Base-by-base conservation (phyloP, 1,140 invertebrate genomes). In the Brachionus rotundiformis region DNA sequence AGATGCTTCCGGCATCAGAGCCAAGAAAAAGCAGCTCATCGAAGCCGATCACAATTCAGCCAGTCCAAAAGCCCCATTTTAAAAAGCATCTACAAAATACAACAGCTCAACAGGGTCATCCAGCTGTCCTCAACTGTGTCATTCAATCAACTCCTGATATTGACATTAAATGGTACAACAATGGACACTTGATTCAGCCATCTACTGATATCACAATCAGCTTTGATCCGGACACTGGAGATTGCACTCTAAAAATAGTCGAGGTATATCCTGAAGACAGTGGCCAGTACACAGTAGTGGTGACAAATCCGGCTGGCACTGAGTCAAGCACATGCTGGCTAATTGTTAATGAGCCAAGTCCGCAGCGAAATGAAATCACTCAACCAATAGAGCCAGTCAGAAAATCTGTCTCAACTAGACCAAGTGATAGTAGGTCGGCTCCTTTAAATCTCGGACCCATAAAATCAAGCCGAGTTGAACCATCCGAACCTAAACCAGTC, bases 1-100 rank as follows among this genome's bases (percentile, higher is more conserved):
- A 59, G 59, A 79, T 79, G 76, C 25, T 79, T 10, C 76, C 76
- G 19, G 47, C 47, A 16, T 59, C 76, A 19, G 16, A 79, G 36
- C 76, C 76, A 39, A 54, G 76, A 25, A 23, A 47, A 11, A 59
- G 33, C 25, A 79, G 76, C 68, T 31, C 36, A 8, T 79, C 76
- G n/a, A 54, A 79, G n/a, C 76, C 76, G 7, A 79, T 79, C 25
- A 39, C 76, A 59, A 79, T 79, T 16, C 29, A 36, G 33, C 76
- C 76, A 39, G 16, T 79, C 3, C 76, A 79, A 79, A 54, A 41
- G 36, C 76, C 76, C 47, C 47, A 63, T 41, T 79, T 79, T 39
- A 54, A 33, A 39, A 54, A 63, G 33, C 76, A 36, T 2, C 33
- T 79, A 41, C 47, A 54, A 63, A 79, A 79, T 59, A 54, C 47